These are phyloP conservation scores for Erebia aethiops DNA, from an alignment of 2,888 invertebrate species.

Conservation along the genomic window DNA sequence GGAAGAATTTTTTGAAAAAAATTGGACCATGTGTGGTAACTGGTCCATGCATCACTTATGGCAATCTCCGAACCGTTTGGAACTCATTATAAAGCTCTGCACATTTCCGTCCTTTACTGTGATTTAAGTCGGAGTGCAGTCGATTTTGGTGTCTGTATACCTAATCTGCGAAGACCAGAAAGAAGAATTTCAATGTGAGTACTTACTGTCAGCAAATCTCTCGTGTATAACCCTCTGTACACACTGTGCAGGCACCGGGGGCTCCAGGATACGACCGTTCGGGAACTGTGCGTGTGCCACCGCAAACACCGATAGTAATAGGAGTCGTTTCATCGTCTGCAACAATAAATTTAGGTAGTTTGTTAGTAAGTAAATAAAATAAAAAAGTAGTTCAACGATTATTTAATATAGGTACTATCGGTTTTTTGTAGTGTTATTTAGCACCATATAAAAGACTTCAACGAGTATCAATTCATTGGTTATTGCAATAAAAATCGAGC, in stretches of 20 bases:
- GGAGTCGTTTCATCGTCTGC: conserved; percentile 68
- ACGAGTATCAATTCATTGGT: not conserved
- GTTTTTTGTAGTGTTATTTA: not conserved
- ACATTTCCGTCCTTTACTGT: too few relatives aligned
- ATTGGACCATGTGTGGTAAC: too few relatives aligned
- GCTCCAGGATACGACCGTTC: conserved; percentile 89
- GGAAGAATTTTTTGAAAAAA: too few relatives aligned
- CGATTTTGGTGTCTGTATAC: too few relatives aligned
- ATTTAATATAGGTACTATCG: not conserved
- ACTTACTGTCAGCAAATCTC: conserved; percentile 88
- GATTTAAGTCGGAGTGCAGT: too few relatives aligned
- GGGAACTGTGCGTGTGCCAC: conserved; percentile 86
- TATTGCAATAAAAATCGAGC: not conserved
- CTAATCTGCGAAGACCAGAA: too few relatives aligned
- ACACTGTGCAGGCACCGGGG: conserved; percentile 89
- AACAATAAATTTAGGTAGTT: conserved; percentile 38
- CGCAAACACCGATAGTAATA: conserved; percentile 56
- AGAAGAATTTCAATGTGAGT: not conserved
- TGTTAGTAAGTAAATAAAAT: too few relatives aligned
- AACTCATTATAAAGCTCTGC: too few relatives aligned
- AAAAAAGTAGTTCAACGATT: too few relatives aligned
- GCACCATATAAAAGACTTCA: conserved; percentile 15
- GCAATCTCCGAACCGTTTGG: too few relatives aligned
- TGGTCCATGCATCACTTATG: too few relatives aligned
- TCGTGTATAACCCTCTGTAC: conserved; percentile 89